Conservation (phyloP, 2,797 vertebrate genomes). For the Chrysocyon brachyurus region DNA sequence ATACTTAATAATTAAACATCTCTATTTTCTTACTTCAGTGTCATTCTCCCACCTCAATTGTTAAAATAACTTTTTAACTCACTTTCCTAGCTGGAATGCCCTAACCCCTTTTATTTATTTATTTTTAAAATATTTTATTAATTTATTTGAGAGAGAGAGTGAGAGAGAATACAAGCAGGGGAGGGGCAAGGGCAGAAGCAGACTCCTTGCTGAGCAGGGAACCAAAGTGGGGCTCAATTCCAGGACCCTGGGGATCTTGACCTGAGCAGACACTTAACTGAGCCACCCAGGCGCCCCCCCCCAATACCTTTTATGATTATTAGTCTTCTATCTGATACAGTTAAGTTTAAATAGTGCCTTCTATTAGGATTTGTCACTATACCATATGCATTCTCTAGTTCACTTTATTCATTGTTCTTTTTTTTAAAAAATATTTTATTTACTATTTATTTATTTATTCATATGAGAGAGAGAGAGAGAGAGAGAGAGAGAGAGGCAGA, state of each 20-base stretch:
- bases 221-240: not conserved
- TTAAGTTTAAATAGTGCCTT: not conserved
- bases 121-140: not conserved
- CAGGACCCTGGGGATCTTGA: not conserved
- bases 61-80: constrained; percentile 19
- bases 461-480: too few species aligned
- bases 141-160: not conserved
- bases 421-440: too few species aligned
- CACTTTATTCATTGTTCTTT: not conserved
- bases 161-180: not conserved
- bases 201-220: not conserved
- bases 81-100: not conserved
- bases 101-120: not conserved
- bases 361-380: not conserved
- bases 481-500: too few species aligned
- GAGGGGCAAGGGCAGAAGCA: not conserved
- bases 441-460: too few species aligned
- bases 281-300: not conserved
- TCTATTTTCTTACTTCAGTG: not conserved
- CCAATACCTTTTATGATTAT: not conserved
- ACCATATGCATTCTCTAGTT: not conserved
- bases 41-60: not conserved
- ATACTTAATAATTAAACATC: not conserved
- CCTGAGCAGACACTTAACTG: not conserved
- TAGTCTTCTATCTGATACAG: constrained; percentile 2